A percentile compares a stretch with the other conserved stretches of the same genome.
phyloP scores from a whole-genome alignment of 1,140 invertebrate genomes.

The Macrobrachium rosenbergii region DNA sequence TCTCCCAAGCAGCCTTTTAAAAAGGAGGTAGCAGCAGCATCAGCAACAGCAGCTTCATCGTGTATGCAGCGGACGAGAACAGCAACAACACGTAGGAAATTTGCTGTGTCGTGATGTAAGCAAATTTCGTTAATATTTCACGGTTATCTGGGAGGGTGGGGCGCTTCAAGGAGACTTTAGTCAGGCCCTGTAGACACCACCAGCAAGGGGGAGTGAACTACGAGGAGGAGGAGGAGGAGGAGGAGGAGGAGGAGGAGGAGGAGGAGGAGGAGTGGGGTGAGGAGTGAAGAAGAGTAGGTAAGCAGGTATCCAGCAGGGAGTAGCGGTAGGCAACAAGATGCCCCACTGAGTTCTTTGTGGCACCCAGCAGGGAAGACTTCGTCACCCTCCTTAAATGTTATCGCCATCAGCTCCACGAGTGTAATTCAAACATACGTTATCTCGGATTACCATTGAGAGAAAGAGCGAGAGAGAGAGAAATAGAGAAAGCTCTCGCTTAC shows the following conservation, averaged over 20 bases:
- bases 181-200: too few relatives aligned
- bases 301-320: constrained; percentile 21
- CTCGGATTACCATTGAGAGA: constrained; percentile 9
- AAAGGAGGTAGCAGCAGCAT: too few relatives aligned
- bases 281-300: constrained; percentile 13
- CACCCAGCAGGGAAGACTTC: constrained; percentile 50
- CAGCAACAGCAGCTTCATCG: too few relatives aligned
- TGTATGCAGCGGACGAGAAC: too few relatives aligned
- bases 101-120: too few relatives aligned
- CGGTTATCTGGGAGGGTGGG: not conserved
- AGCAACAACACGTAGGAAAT: too few relatives aligned
- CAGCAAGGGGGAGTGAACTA: not conserved
- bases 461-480: constrained; percentile 37
- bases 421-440: too few relatives aligned
- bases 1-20: too few relatives aligned
- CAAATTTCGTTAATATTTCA: too few relatives aligned
- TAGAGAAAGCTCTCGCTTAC: not conserved
- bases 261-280: not conserved
- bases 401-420: not conserved
- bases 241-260: not conserved
- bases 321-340: constrained; percentile 1
- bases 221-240: not conserved
- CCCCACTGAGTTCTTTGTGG: constrained; percentile 44
- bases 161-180: not conserved
- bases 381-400: constrained; percentile 24